Conservation (phyloP, 2,113 vertebrate genomes). For the Stigmatopora argus region DNA sequence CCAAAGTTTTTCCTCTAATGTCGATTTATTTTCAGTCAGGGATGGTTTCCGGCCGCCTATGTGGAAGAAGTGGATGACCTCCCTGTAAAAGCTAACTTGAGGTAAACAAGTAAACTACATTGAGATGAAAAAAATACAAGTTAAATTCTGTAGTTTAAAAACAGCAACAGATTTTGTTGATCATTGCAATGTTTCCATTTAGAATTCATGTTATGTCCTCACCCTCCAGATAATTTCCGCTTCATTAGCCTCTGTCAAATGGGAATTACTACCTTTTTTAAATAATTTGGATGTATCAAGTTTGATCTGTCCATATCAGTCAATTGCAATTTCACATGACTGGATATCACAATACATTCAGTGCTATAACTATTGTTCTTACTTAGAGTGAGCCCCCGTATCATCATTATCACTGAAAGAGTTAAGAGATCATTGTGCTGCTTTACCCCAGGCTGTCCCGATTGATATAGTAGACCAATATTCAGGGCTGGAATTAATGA, state of each 20-base stretch:
- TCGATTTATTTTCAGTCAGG: constrained; percentile 48
- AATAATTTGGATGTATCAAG: background rate
- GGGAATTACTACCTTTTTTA: background rate
- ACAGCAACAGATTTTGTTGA: background rate
- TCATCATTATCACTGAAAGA: no score
- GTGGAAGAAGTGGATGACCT: constrained; percentile 51
- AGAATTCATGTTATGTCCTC: background rate
- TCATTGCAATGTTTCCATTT: background rate
- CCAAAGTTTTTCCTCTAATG: background rate
- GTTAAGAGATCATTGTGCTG: background rate
- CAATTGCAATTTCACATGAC: constrained; percentile 2
- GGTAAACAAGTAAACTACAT: constrained; percentile 40
- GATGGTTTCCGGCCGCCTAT: constrained; percentile 71
- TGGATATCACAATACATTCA: background rate
- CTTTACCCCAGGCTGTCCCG: constrained; percentile 19
- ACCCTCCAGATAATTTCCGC: background rate
- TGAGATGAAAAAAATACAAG: background rate
- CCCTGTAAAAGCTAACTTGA: constrained; percentile 5
- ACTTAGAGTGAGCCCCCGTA: background rate
- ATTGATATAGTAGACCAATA: constrained; percentile 32
- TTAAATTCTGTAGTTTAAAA: background rate
- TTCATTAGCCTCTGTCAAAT: constrained; percentile 8
- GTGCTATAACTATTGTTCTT: background rate
- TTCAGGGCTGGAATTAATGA: constrained; percentile 34
- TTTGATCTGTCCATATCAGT: constrained; percentile 3